Evolutionary conservation across 1,140 invertebrate species (phyloP).

Genomic region (Thalassaphorura encarpata): DNA sequence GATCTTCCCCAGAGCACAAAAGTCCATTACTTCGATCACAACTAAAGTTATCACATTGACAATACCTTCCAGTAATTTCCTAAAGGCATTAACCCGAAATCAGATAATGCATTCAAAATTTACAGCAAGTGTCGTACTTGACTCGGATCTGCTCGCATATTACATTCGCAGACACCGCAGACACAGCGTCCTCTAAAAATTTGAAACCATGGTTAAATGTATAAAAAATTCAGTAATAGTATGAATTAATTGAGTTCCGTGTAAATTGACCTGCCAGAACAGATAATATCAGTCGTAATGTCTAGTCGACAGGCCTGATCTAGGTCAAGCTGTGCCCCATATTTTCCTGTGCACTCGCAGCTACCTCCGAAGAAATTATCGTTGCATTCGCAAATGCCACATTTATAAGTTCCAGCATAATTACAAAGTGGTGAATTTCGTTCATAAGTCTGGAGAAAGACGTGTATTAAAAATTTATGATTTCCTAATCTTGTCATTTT

Average conservation of each 20-base stretch:
- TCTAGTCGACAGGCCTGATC: slow-evolving; percentile 57
- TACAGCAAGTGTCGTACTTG: too few relatives aligned
- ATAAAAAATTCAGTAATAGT: too few relatives aligned
- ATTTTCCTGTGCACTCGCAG: slow-evolving; percentile 69
- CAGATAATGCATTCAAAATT: too few relatives aligned
- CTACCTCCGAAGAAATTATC: slow-evolving; percentile 63
- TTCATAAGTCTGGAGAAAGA: too few relatives aligned
- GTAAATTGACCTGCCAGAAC: slow-evolving; percentile 49
- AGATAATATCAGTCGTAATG: slow-evolving; percentile 57
- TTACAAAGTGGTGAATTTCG: too few relatives aligned
- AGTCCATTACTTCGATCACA: slow-evolving; percentile 71
- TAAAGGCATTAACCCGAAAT: too few relatives aligned
- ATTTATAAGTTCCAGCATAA: slow-evolving; percentile 45
- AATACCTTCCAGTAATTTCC: slow-evolving; percentile 66
- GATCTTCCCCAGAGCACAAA: slow-evolving; percentile 62
- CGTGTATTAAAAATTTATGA: too few relatives aligned
- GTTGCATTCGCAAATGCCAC: slow-evolving; percentile 80
- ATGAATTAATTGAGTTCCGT: too few relatives aligned
- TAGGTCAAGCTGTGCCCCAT: slow-evolving; percentile 36
- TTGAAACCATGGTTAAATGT: neutral
- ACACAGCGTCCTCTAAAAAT: slow-evolving; percentile 56
- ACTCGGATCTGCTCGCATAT: slow-evolving; percentile 1
- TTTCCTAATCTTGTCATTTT: too few relatives aligned
- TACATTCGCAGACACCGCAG: slow-evolving; percentile 70
- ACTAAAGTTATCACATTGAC: slow-evolving; percentile 93